Percentiles rank a stretch among this genome's conserved stretches.
These are phyloP conservation scores for Anisognathus igniventris DNA, from an alignment of 2,797 vertebrate species.

Conservation along the genomic window DNA sequence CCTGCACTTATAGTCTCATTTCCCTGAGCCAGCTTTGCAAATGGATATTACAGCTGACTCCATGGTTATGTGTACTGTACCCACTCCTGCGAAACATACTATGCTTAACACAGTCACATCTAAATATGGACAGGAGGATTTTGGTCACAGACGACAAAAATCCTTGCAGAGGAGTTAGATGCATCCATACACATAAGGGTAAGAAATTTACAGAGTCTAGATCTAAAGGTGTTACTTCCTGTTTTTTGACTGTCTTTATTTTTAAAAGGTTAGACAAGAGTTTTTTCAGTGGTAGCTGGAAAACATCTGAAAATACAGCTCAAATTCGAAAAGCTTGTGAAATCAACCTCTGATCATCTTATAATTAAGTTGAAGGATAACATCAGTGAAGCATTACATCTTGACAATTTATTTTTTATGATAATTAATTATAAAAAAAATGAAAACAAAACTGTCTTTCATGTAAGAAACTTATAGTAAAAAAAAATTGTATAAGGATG, in stretches of 20 bases:
- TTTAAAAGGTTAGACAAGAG: background rate
- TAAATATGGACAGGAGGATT: background rate
- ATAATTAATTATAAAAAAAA: background rate
- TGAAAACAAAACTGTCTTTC: background rate
- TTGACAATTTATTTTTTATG: background rate
- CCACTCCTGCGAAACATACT: background rate
- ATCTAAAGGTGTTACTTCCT: background rate
- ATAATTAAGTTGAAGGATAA: conserved; percentile 12
- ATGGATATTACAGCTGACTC: background rate
- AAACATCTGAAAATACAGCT: background rate
- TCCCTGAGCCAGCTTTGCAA: background rate
- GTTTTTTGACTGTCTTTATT: background rate
- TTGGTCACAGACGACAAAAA: background rate
- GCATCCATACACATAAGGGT: background rate
- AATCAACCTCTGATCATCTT: background rate
- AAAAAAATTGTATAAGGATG: background rate
- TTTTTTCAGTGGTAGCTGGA: background rate
- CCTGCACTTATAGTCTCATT: background rate
- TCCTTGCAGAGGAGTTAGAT: background rate
- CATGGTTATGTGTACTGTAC: background rate
- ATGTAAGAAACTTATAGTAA: background rate
- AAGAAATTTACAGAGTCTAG: background rate
- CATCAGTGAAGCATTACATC: background rate
- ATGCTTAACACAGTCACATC: background rate
- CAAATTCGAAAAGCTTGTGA: background rate